phyloP scores from a whole-genome alignment of 2,113 vertebrate genomes.

The Panurus biarmicus region DNA sequence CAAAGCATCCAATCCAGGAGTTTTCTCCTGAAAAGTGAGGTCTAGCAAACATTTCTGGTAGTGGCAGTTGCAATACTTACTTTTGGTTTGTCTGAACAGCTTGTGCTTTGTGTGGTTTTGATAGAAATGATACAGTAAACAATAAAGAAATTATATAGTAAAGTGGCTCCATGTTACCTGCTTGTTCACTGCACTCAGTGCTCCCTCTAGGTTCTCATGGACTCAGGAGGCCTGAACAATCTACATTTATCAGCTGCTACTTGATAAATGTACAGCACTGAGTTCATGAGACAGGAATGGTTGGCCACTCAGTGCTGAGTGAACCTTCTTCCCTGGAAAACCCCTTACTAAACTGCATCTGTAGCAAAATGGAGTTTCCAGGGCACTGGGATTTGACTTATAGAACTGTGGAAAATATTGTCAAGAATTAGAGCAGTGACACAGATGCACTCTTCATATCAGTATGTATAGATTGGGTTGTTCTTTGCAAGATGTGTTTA shows the following conservation, averaged over 20 bases:
- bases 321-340: neutral
- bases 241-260: neutral
- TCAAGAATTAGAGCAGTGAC: neutral
- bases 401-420: neutral
- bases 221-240: neutral
- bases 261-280: neutral
- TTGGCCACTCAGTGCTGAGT: accelerated
- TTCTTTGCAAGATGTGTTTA: neutral
- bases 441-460: neutral
- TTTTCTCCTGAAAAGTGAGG: neutral
- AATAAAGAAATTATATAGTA: accelerated
- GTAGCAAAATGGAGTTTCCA: neutral
- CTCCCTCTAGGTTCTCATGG: neutral
- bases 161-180: neutral
- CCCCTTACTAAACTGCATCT: neutral
- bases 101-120: neutral
- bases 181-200: neutral
- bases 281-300: neutral
- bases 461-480: neutral
- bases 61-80: neutral
- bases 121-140: neutral
- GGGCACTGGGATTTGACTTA: neutral
- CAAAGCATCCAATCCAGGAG: neutral
- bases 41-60: neutral
- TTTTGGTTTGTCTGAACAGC: neutral